Evolutionary conservation across 1,140 invertebrate species (phyloP).

Genomic region (Palaemon carinicauda): DNA sequence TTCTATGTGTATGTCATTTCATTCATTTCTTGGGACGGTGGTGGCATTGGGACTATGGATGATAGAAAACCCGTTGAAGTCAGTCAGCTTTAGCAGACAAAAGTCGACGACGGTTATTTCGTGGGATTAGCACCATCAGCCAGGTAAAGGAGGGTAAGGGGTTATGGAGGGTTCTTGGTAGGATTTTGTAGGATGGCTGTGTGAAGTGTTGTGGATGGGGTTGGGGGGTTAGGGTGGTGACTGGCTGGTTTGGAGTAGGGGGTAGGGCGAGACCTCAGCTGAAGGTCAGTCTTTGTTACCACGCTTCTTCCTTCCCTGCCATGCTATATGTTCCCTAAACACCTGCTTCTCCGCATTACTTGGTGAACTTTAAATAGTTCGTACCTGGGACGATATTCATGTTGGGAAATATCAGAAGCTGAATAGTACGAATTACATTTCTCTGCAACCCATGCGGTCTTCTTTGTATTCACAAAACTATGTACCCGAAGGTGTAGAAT

Average conservation of each 20-base stretch:
- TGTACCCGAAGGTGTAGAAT: too few relatives aligned
- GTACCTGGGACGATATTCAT: too few relatives aligned
- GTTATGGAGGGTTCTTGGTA: too few relatives aligned
- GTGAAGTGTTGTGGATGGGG: neutral
- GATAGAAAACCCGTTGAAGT: too few relatives aligned
- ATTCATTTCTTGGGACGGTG: neutral
- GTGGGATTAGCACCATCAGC: too few relatives aligned
- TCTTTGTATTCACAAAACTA: too few relatives aligned
- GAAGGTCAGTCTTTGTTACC: constrained; percentile 51
- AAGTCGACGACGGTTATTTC: neutral
- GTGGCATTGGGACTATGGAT: neutral
- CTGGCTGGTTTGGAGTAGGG: neutral
- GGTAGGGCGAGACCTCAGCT: neutral
- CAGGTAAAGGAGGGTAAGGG: too few relatives aligned
- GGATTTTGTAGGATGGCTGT: too few relatives aligned
- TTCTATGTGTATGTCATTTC: neutral
- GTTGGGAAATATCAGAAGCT: too few relatives aligned
- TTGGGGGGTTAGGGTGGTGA: neutral
- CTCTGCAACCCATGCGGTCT: too few relatives aligned
- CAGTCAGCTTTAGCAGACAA: neutral
- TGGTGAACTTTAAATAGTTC: neutral
- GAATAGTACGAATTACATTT: too few relatives aligned
- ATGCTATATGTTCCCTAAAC: neutral
- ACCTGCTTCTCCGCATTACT: neutral
- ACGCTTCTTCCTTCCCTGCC: constrained; percentile 16